Percentiles rank a stretch among this genome's conserved stretches.
Evolutionary conservation across 2,888 invertebrate species (phyloP).

Genomic region (Corythucha ciliata): DNA sequence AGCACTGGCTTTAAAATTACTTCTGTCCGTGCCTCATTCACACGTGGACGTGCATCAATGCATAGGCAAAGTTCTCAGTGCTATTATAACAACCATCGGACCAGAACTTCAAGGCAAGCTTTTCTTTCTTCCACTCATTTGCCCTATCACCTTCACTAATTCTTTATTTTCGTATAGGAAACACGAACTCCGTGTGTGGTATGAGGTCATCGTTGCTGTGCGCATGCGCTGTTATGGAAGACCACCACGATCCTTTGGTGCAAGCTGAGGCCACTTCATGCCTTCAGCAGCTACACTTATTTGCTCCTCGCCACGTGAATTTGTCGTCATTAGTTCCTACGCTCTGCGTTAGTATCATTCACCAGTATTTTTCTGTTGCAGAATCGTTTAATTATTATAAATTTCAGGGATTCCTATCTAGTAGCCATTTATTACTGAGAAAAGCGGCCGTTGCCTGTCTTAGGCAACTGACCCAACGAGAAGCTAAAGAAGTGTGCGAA

Average conservation of each 20-base stretch:
- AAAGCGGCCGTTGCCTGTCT: constrained; percentile 92
- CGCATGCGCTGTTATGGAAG: constrained; percentile 86
- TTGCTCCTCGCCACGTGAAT: constrained; percentile 91
- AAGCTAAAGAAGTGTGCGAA: constrained; percentile 92
- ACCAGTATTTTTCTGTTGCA: constrained; percentile 18
- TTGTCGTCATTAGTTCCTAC: constrained; percentile 84
- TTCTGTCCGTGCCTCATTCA: constrained; percentile 82
- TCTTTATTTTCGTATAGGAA: constrained; percentile 45
- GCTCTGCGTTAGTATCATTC: constrained; percentile 63
- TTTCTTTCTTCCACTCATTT: not conserved
- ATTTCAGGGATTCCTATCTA: constrained; percentile 68
- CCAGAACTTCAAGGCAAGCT: constrained; percentile 82
- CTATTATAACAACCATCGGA: constrained; percentile 94
- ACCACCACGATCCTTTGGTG: constrained; percentile 70
- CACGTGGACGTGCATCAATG: constrained; percentile 87
- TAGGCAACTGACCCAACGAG: constrained; percentile 88
- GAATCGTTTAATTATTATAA: constrained; percentile 4
- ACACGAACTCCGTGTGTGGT: constrained; percentile 60
- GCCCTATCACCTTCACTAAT: not conserved
- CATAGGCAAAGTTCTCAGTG: constrained; percentile 85
- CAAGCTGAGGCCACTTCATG: constrained; percentile 94
- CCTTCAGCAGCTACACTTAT: constrained; percentile 93
- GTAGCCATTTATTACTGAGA: constrained; percentile 79
- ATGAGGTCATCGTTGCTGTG: constrained; percentile 78
- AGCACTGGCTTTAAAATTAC: constrained; percentile 76